phyloP scores from a whole-genome alignment of 2,888 invertebrate species.

The Cheilosia grossa region DNA sequence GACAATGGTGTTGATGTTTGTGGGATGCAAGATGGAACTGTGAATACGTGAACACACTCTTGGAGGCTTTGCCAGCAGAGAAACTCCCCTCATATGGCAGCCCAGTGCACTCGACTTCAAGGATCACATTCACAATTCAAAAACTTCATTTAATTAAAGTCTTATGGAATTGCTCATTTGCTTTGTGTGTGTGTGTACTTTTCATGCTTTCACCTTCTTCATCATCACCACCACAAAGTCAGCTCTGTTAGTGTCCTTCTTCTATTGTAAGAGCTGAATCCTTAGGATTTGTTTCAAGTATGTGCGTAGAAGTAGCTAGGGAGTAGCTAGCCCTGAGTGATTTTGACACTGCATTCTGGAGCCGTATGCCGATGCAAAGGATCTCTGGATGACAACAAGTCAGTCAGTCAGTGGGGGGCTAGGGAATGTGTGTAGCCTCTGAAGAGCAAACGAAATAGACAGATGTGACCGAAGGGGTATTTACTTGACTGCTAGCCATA shows the following conservation, averaged over 20 bases:
- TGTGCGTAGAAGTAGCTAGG: slow-evolving; percentile 33
- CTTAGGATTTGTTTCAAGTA: slow-evolving; percentile 37
- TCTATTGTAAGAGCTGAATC: slow-evolving; percentile 9
- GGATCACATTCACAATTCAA: slow-evolving; percentile 71
- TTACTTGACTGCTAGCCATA: slow-evolving; percentile 5
- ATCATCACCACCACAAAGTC: neutral
- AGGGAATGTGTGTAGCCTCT: slow-evolving; percentile 39
- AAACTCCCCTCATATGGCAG: slow-evolving; percentile 39
- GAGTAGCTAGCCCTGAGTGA: slow-evolving; percentile 58
- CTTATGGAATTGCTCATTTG: slow-evolving; percentile 69
- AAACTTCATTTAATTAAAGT: slow-evolving; percentile 75
- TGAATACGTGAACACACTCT: slow-evolving; percentile 63
- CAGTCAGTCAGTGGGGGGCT: slow-evolving; percentile 29
- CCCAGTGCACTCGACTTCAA: slow-evolving; percentile 53
- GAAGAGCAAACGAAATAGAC: slow-evolving; percentile 60
- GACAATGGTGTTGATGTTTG: slow-evolving; percentile 58
- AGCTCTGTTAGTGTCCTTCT: slow-evolving; percentile 4
- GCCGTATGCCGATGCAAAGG: slow-evolving; percentile 26
- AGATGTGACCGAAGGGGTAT: slow-evolving; percentile 20
- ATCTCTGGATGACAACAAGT: slow-evolving; percentile 67
- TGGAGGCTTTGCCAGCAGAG: slow-evolving; percentile 49
- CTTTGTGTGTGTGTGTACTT: slow-evolving; percentile 29
- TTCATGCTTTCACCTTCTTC: slow-evolving; percentile 47
- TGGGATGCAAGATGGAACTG: slow-evolving; percentile 62
- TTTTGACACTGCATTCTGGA: slow-evolving; percentile 48